These are phyloP conservation scores for Patella caerulea DNA, from an alignment of 2,888 invertebrate genomes.

Conservation along the genomic window DNA sequence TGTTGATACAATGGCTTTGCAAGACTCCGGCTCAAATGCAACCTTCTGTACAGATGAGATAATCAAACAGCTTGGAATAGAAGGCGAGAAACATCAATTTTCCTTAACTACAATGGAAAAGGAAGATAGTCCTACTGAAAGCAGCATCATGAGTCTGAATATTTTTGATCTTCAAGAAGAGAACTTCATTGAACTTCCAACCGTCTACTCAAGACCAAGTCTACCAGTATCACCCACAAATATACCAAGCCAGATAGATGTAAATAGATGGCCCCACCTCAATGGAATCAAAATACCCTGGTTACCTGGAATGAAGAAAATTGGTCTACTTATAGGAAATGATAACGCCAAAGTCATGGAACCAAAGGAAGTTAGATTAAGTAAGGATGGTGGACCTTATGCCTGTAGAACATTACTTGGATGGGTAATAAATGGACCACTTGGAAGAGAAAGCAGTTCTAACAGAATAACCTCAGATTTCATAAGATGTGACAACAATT, in stretches of 20 bases:
- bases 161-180: background rate
- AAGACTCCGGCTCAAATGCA: conserved; percentile 22
- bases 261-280: background rate
- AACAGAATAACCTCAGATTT: conserved; percentile 10
- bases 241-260: background rate
- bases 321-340: conserved; percentile 14
- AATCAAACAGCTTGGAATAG: background rate
- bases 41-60: conserved; percentile 6
- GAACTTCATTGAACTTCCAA: background rate
- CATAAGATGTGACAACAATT: conserved; percentile 78
- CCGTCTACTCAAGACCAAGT: conserved; percentile 2
- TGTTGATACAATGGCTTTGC: conserved; percentile 15
- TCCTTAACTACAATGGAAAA: conserved; percentile 17
- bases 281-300: background rate
- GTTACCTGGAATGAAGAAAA: background rate
- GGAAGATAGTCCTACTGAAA: background rate
- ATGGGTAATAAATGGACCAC: conserved; percentile 31
- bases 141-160: background rate
- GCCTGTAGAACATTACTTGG: conserved; percentile 26
- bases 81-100: conserved; percentile 14
- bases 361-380: conserved; percentile 9
- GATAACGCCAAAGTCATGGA: conserved; percentile 1
- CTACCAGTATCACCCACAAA: background rate
- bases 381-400: conserved; percentile 24
- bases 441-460: background rate